Percentiles rank a stretch among this genome's conserved stretches.
These are phyloP conservation scores for Bovichtus variegatus DNA, from an alignment of 2,797 vertebrate genomes.

Conservation along the genomic window DNA sequence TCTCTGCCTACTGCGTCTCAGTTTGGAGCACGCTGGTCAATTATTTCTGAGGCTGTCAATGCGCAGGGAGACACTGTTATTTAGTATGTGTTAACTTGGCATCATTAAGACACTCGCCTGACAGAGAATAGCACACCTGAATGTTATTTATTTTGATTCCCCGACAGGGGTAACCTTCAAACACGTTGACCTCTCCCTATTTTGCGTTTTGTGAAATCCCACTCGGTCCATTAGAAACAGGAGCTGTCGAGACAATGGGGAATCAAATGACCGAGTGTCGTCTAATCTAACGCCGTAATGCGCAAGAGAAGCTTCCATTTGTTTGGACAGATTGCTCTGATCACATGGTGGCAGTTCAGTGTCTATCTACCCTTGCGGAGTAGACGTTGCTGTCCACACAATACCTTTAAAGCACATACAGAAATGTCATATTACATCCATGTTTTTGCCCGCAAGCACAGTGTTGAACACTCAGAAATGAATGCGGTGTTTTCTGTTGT, in stretches of 20 bases:
- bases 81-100: slow-evolving; percentile 90
- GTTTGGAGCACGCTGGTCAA: slow-evolving; percentile 89
- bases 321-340: slow-evolving; percentile 80
- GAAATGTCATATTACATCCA: slow-evolving; percentile 60
- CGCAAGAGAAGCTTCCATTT: slow-evolving; percentile 67
- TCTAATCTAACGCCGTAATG: slow-evolving; percentile 76
- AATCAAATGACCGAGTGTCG: slow-evolving; percentile 73
- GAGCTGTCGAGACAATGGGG: slow-evolving; percentile 75
- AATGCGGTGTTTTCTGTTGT: slow-evolving; percentile 39
- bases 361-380: slow-evolving; percentile 34
- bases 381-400: slow-evolving; percentile 57
- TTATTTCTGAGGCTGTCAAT: slow-evolving; percentile 90
- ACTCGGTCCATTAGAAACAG: slow-evolving; percentile 71
- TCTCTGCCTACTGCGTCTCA: slow-evolving; percentile 87
- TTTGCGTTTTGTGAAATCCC: slow-evolving; percentile 74
- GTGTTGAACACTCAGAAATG: slow-evolving; percentile 22
- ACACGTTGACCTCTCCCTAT: slow-evolving; percentile 80
- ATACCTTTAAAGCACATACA: slow-evolving; percentile 44
- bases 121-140: slow-evolving; percentile 84
- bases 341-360: slow-evolving; percentile 60
- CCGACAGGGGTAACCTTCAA: slow-evolving; percentile 85
- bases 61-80: slow-evolving; percentile 86
- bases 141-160: slow-evolving; percentile 87
- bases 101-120: slow-evolving; percentile 87
- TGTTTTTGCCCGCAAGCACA: slow-evolving; percentile 23